Percentiles rank a stretch among this genome's conserved stretches.
These are phyloP conservation scores for Aegotheles bennettii DNA, from an alignment of 2,113 vertebrate species.

Conservation along the genomic window DNA sequence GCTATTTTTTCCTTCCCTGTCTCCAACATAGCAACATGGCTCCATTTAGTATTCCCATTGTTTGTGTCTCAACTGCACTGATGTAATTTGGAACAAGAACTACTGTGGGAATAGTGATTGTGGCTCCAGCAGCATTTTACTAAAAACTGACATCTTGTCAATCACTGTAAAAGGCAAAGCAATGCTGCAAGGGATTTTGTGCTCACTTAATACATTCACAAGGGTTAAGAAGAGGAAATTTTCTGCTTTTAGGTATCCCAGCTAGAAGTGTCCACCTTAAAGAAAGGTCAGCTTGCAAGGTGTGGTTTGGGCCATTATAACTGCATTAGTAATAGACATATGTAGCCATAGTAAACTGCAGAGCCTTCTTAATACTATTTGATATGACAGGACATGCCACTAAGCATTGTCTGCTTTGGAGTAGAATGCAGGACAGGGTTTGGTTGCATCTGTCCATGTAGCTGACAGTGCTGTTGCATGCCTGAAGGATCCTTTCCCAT, in stretches of 20 bases:
- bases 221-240: not conserved
- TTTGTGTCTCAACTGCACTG: conserved; percentile 65
- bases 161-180: conserved; percentile 35
- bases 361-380: not conserved
- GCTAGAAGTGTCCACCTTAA: not conserved
- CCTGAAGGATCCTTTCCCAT: not conserved
- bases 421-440: not conserved
- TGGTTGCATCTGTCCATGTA: not conserved
- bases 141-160: conserved; percentile 57
- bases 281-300: not conserved
- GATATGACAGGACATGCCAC: not conserved
- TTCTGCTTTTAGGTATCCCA: not conserved
- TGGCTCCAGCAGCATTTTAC: conserved; percentile 50
- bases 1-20: conserved; percentile 60
- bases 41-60: conserved; percentile 65
- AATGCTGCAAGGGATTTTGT: not conserved
- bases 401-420: not conserved
- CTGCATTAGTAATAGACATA: not conserved
- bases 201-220: not conserved
- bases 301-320: not conserved
- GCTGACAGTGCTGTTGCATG: not conserved
- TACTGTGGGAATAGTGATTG: conserved; percentile 62
- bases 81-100: conserved; percentile 64
- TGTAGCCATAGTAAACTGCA: not conserved
- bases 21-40: conserved; percentile 67